A percentile compares a stretch with the other conserved stretches of the same genome.
Evolutionary conservation across 2,113 vertebrate genomes (phyloP).

Genomic region (Brachyhypopomus gauderio): DNA sequence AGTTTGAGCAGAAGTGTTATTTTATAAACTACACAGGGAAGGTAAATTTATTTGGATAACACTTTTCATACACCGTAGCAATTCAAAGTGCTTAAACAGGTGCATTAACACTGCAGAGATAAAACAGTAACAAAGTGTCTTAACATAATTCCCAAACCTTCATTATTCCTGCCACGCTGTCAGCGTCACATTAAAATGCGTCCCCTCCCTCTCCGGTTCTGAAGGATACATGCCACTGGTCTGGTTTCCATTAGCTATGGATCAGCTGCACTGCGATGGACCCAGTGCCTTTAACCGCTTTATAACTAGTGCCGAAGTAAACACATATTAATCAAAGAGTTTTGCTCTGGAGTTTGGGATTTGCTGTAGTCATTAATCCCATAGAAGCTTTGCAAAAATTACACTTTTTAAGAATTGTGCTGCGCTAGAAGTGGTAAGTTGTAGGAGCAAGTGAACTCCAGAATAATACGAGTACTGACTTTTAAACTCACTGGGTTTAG

Average conservation of each 20-base stretch:
- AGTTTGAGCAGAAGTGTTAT: too few relatives aligned
- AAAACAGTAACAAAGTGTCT: constrained; percentile 39
- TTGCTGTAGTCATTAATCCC: constrained; percentile 38
- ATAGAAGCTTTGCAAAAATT: neutral
- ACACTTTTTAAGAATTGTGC: neutral
- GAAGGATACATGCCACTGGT: constrained; percentile 39
- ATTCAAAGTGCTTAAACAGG: neutral
- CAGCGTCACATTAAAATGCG: constrained; percentile 21
- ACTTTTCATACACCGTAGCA: too few relatives aligned
- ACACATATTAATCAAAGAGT: constrained; percentile 47
- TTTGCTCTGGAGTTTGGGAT: neutral
- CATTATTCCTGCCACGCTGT: constrained; percentile 46
- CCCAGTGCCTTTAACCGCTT: constrained; percentile 32
- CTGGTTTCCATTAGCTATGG: constrained; percentile 49
- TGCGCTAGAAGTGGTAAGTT: too few relatives aligned
- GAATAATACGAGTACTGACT: too few relatives aligned
- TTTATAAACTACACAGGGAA: too few relatives aligned
- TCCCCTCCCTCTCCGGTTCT: constrained; percentile 4
- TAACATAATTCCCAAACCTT: constrained; percentile 38
- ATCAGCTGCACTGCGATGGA: constrained; percentile 34
- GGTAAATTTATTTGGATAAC: too few relatives aligned
- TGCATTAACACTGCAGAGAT: constrained; percentile 18
- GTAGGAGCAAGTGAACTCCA: too few relatives aligned
- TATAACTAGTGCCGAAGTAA: constrained; percentile 29
- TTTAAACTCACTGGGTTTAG: too few relatives aligned